Base-by-base conservation (phyloP, 1,140 invertebrate genomes). In the Drosophila orena region DNA sequence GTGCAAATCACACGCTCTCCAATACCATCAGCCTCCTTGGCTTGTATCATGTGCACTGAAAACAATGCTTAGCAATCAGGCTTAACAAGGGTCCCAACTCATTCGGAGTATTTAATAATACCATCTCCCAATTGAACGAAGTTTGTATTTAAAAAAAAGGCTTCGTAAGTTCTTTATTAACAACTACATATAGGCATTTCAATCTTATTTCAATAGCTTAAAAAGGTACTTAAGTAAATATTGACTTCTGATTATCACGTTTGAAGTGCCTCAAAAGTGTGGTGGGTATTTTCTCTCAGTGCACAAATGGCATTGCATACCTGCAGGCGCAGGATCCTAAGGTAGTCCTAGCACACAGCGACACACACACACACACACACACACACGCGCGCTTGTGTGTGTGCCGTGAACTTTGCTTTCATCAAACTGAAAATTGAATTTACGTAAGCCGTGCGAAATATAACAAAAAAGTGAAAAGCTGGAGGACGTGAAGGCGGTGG, bases 371-470 rank as follows among this genome's bases (percentile, higher is more conserved):
- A 37, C 12, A 37, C n/a, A n/a, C 35, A 61, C 55, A n/a, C n/a
- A n/a, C n/a, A n/a, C n/a, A n/a, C n/a, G n/a, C 17, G 12, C 4
- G 12, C 35, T 27, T 24, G 43, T 30, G 38, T 58, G 40, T 58
- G 40, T 65, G 50, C 34, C 47, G 34, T 60, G 60, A 88, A 81
- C 70, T 81, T 88, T 81, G 71, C 83, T 88, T 81, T 86, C 83
- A 79, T 88, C 83, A 88, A 86, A 88, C 70, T 79, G 75, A 72
- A 86, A 86, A 86, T 86, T 86, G 83, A 86, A 86, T 86, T 86
- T 88, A 86, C 83, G 84, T 86, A 86, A 86, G 66, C 79, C 75
- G 46, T 56, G 58, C 58, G 75, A 86, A 65, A 59, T 57, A 65
- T 38, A 55, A 62, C 43, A 43, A 27, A 37, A 42, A 44, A 43